Evolutionary conservation across 2,113 vertebrate genomes (phyloP).

Genomic region (Orthonyx spaldingii): DNA sequence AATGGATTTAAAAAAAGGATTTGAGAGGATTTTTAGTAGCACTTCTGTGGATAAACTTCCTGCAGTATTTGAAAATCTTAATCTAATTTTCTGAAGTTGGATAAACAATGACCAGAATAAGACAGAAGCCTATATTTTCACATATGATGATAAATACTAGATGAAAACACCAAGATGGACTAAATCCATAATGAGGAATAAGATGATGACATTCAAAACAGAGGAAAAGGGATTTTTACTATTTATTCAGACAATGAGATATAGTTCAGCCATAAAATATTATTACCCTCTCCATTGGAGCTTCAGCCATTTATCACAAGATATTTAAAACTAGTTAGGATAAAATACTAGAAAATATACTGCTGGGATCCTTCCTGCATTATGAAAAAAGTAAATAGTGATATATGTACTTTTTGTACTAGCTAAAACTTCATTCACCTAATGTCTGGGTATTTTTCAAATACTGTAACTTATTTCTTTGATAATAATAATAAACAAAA

Average conservation of each 20-base stretch:
- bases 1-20: neutral
- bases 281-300: neutral
- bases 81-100: neutral
- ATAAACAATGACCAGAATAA: neutral
- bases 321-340: slow-evolving; percentile 9
- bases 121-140: neutral
- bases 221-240: neutral
- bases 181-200: neutral
- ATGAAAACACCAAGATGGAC: neutral
- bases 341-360: neutral
- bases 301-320: neutral
- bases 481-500: neutral
- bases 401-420: neutral
- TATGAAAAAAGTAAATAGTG: neutral
- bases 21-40: neutral
- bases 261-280: slow-evolving; percentile 5
- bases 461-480: neutral
- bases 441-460: neutral
- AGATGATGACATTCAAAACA: neutral
- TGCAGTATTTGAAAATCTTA: neutral
- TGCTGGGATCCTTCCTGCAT: neutral
- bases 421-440: neutral
- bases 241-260: slow-evolving; percentile 11
- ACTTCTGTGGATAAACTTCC: neutral
- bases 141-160: neutral